These are phyloP conservation scores for Thaumatotibia leucotreta DNA, from an alignment of 1,140 invertebrate genomes.

Conservation along the genomic window DNA sequence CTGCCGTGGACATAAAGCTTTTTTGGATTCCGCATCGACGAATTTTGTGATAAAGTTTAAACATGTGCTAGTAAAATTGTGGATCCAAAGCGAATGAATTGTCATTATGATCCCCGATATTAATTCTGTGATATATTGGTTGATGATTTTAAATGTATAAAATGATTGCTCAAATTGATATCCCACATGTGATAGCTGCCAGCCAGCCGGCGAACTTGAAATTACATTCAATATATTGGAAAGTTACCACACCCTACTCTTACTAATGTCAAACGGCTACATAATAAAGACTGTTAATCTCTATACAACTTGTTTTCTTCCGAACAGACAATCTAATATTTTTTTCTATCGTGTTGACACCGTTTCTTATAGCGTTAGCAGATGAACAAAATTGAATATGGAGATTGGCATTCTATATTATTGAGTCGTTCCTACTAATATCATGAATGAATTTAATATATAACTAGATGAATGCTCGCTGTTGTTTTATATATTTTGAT, in stretches of 20 bases:
- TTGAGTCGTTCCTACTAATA: neutral
- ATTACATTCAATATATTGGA: constrained; percentile 15
- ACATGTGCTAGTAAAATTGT: too few species aligned
- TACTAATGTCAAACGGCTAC: neutral
- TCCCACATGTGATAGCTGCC: constrained; percentile 36
- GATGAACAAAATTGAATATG: neutral
- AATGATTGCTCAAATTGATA: constrained; percentile 51
- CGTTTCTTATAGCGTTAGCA: neutral
- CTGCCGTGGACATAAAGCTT: too few species aligned
- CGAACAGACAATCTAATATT: too few species aligned
- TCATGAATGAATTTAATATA: constrained; percentile 1
- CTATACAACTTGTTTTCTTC: neutral
- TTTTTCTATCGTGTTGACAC: too few species aligned
- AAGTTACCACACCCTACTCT: constrained; percentile 19
- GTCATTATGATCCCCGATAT: neutral
- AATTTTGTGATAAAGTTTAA: too few species aligned
- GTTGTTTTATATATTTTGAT: constrained; percentile 22
- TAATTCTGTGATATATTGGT: neutral
- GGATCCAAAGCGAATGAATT: neutral
- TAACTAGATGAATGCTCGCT: neutral
- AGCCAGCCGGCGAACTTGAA: neutral
- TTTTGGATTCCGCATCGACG: too few species aligned
- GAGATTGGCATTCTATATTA: neutral
- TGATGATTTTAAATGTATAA: constrained; percentile 16
- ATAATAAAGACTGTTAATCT: neutral